Conservation (phyloP, 37 sponge, comb jelly and placozoan species). For the Mnemiopsis leidyi region DNA sequence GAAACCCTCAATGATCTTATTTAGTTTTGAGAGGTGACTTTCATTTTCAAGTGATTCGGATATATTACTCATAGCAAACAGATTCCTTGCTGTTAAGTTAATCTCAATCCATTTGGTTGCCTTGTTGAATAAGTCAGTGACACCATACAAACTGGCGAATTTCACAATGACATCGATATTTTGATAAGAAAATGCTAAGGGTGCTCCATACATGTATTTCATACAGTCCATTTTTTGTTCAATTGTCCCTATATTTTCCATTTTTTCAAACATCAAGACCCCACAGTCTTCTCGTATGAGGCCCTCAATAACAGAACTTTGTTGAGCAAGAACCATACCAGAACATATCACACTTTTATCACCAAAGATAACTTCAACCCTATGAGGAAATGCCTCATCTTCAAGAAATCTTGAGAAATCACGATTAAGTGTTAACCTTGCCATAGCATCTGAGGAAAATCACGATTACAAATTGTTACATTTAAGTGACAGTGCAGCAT, state of each 20-base stretch:
- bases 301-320: constrained; percentile 2
- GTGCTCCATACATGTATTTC: constrained; percentile 35
- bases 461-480: no score
- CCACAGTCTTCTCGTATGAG: not conserved
- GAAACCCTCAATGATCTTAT: not conserved
- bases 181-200: not conserved
- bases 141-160: constrained; percentile 51
- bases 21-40: not conserved
- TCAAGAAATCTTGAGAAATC: constrained; percentile 39
- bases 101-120: constrained; percentile 3
- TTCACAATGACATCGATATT: not conserved
- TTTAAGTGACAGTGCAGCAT: no score
- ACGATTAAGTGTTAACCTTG: constrained; percentile 17
- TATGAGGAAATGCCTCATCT: not conserved
- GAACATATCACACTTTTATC: not conserved
- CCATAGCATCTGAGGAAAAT: no score
- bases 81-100: not conserved
- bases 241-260: not conserved
- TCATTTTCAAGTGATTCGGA: not conserved
- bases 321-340: constrained; percentile 26
- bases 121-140: not conserved
- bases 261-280: not conserved
- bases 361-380: not conserved
- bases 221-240: not conserved
- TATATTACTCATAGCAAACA: not conserved